Base-by-base conservation (phyloP, 2,113 vertebrate genomes). In the Kryptolebias marmoratus region DNA sequence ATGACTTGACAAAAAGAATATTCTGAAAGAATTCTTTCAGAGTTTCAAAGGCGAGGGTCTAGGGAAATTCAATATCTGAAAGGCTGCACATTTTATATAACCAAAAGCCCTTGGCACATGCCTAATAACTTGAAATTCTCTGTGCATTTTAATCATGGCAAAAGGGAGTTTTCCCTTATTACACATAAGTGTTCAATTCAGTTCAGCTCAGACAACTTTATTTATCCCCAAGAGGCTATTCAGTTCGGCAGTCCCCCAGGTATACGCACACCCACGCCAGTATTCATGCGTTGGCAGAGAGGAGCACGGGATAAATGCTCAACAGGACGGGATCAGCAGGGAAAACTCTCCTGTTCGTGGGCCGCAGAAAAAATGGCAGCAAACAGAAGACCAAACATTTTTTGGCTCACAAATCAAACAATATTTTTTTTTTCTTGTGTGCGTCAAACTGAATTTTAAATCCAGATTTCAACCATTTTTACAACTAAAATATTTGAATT, bases 91-190 rank as follows among this genome's bases (percentile, higher is more conserved):
- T 63, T 75, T 81, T 50, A 65, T 77, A 63, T 75, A 64, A 72
- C n/a, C 68, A 71, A 75, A 50, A 83, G 54, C 76, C 36, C 45
- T 50, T 62, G 48, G 62, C 68, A 58, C 49, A n/a, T 52, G 11
- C 73, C 71, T 76, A 76, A 68, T 71, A 56, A 64, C 61, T 45
- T 49, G 30, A 70, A 70, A 73, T 36, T 30, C 31, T 54, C 58
- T 22, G 12, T 56, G 62, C 72, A 86, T 75, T 69, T 77, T 54
- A 56, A 84, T 79, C 65, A 77, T 22, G 45, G 62, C 28, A 28
- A 68, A 14, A 83, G 53, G 47, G 28, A 52, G 50, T 28, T 49
- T 81, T 14, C 42, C 61, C 68, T 69, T 70, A 54, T 61, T 56
- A 61, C 53, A 67, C 42, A 53, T 11, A 67, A 55, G 62, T 15